These are phyloP conservation scores for Eristalinus aeneus DNA, from an alignment of 2,888 invertebrate genomes.

Conservation along the genomic window DNA sequence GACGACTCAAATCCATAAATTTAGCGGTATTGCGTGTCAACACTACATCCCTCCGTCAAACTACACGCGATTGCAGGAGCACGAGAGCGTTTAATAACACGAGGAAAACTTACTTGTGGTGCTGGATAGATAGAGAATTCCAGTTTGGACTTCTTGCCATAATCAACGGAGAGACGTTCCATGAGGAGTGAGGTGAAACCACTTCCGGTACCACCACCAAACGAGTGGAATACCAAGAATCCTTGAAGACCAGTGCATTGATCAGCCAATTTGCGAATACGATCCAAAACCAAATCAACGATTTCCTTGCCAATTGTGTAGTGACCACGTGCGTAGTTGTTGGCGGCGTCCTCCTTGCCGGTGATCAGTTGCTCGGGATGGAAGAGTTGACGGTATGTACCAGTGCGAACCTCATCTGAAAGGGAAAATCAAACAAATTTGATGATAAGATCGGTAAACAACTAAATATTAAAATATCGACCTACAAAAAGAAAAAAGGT, in stretches of 20 bases:
- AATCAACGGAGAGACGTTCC: constrained; percentile 95
- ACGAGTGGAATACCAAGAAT: constrained; percentile 96
- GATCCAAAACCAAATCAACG: constrained; percentile 90
- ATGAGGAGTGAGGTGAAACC: constrained; percentile 96
- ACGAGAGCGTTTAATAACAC: constrained; percentile 17
- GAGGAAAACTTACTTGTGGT: constrained; percentile 86
- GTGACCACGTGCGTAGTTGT: constrained; percentile 97
- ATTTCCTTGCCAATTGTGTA: constrained; percentile 96
- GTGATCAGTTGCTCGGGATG: constrained; percentile 96
- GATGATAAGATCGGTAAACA: neutral
- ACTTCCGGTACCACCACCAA: constrained; percentile 94
- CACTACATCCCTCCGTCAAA: constrained; percentile 2
- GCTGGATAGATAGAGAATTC: constrained; percentile 98
- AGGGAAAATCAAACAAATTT: neutral
- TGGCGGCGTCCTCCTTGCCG: constrained; percentile 96
- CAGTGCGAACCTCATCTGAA: constrained; percentile 90
- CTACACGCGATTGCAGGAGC: constrained; percentile 43
- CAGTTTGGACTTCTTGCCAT: constrained; percentile 95
- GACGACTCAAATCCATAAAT: constrained; percentile 43
- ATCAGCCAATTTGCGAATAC: constrained; percentile 91
- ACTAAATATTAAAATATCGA: too few species aligned
- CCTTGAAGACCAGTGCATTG: constrained; percentile 93
- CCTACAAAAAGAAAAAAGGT: too few species aligned
- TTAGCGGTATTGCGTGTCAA: constrained; percentile 60
- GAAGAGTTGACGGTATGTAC: constrained; percentile 91